Evolutionary conservation across 1,140 invertebrate genomes (phyloP).

Genomic region (Drosophila aff.): DNA sequence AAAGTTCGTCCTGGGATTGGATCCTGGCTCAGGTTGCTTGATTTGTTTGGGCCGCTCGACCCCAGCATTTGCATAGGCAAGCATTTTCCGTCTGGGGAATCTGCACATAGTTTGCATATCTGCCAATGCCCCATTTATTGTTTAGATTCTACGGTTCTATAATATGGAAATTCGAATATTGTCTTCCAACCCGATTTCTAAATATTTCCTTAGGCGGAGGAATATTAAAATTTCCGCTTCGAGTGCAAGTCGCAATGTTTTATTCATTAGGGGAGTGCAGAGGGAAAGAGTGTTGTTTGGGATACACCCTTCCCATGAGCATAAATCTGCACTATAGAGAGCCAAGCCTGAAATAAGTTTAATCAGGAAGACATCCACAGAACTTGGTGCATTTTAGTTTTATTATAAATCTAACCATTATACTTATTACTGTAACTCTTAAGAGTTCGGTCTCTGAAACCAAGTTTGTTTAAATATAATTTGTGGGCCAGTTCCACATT

Average conservation of each 20-base stretch:
- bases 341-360: not conserved
- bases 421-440: not conserved
- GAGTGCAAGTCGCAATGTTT: slow-evolving; percentile 27
- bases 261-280: slow-evolving; percentile 15
- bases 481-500: not conserved
- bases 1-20: slow-evolving; percentile 33
- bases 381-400: not conserved
- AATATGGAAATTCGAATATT: slow-evolving; percentile 42
- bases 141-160: slow-evolving; percentile 18
- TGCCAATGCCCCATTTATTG: slow-evolving; percentile 18
- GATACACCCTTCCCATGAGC: not conserved
- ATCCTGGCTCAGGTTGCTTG: slow-evolving; percentile 17
- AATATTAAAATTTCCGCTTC: slow-evolving; percentile 30
- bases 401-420: not conserved
- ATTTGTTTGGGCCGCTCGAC: slow-evolving; percentile 32
- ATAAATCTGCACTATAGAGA: not conserved
- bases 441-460: not conserved
- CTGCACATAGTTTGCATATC: slow-evolving; percentile 64
- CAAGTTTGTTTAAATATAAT: slow-evolving; percentile 10
- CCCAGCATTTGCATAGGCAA: slow-evolving; percentile 74
- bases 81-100: slow-evolving; percentile 57
- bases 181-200: slow-evolving; percentile 30
- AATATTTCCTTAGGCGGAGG: slow-evolving; percentile 17
- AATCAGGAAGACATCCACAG: not conserved
- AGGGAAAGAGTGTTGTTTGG: not conserved